phyloP scores from a whole-genome alignment of 1,140 invertebrate species.

The Macrotrachela quadricornifera region DNA sequence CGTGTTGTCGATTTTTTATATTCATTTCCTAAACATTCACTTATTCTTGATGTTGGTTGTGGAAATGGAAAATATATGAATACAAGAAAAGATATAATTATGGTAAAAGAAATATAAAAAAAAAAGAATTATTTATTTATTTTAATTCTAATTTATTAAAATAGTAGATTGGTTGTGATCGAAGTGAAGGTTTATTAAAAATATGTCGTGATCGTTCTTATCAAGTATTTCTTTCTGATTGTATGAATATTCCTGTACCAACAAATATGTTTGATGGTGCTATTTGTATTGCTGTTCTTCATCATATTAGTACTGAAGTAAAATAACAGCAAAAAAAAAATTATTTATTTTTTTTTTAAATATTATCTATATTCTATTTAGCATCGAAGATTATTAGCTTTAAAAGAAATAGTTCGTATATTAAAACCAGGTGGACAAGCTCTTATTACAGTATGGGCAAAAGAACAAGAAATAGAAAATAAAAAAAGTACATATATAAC shows the following conservation, averaged over 20 bases:
- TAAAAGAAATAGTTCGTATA: constrained; percentile 23
- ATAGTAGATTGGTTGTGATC: constrained; percentile 57
- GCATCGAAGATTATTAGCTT: constrained; percentile 20
- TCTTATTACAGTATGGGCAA: constrained; percentile 30
- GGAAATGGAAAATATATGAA: constrained; percentile 90
- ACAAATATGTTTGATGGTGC: constrained; percentile 21
- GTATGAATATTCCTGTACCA: constrained; percentile 21
- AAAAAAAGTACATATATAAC: constrained; percentile 46
- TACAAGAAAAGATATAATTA: constrained; percentile 40
- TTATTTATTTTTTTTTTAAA: not conserved
- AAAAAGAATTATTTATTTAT: not conserved
- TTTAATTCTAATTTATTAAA: constrained; percentile 11
- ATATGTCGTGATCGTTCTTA: constrained; percentile 43
- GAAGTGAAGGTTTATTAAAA: constrained; percentile 45
- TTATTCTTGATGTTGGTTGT: constrained; percentile 75
- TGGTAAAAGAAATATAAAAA: constrained; percentile 34
- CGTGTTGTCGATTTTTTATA: constrained; percentile 58
- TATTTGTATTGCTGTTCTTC: constrained; percentile 32
- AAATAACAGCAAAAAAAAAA: not conserved
- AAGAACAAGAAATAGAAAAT: constrained; percentile 37
- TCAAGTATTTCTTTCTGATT: constrained; percentile 24
- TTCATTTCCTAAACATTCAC: constrained; percentile 39
- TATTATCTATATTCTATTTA: constrained; percentile 9
- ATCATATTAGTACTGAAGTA: constrained; percentile 30
- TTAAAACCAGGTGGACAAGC: constrained; percentile 20